phyloP scores from a whole-genome alignment of 2,888 invertebrate species.

The Mechanitis messenoides region DNA sequence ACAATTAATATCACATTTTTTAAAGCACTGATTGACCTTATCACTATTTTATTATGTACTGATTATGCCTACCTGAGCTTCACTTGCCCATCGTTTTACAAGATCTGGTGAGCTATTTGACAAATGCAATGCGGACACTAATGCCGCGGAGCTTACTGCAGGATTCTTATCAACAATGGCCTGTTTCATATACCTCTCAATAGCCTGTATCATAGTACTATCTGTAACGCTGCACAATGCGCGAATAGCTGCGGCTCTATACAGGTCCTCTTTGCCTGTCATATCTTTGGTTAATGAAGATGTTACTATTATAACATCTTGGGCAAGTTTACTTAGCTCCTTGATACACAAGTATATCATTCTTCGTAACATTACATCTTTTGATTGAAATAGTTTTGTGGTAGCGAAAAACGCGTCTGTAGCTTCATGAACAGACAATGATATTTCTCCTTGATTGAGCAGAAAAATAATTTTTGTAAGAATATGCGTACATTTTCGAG shows the following conservation, averaged over 20 bases:
- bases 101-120: conserved; percentile 90
- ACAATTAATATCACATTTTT: no score
- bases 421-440: conserved; percentile 94
- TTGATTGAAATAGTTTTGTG: conserved; percentile 98
- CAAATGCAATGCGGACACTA: conserved; percentile 93
- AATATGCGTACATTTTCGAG: conserved; percentile 96
- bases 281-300: conserved; percentile 98
- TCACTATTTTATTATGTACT: no score
- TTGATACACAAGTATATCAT: conserved; percentile 98
- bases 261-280: conserved; percentile 96
- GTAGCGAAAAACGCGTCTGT: conserved; percentile 99
- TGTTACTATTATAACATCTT: conserved; percentile 99
- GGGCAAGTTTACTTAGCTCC: conserved; percentile 94
- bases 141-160: conserved; percentile 96
- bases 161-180: conserved; percentile 99
- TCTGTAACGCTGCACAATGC: conserved; percentile 99
- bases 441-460: conserved; percentile 93
- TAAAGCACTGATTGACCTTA: no score
- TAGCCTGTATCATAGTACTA: conserved; percentile 94
- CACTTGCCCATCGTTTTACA: conserved; percentile 98
- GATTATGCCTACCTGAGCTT: conserved; percentile 87
- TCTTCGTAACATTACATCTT: conserved; percentile 94
- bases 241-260: conserved; percentile 94
- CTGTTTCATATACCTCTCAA: conserved; percentile 99
- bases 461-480: conserved; percentile 97